Evolutionary conservation across 2,888 invertebrate species (phyloP).

Genomic region (Smittia aterrima): DNA sequence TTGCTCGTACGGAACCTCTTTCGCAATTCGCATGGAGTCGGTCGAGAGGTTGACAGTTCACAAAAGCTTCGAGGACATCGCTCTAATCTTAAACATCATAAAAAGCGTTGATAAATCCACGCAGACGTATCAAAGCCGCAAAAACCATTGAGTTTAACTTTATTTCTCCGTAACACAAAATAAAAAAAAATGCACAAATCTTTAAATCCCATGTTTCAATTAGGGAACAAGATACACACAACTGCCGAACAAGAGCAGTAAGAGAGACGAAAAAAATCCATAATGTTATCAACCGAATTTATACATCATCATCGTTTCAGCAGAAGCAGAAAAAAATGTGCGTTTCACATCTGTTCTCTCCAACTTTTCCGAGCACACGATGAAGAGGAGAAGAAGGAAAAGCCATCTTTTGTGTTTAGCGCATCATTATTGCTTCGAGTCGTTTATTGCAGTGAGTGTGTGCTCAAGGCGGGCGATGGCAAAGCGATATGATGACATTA

Average conservation of each 20-base stretch:
- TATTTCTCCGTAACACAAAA: neutral
- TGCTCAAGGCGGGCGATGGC: neutral
- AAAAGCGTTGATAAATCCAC: slow-evolving; percentile 1
- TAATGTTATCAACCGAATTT: slow-evolving; percentile 41
- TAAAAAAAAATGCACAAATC: slow-evolving; percentile 30
- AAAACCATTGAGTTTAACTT: neutral
- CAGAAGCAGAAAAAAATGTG: slow-evolving; percentile 28
- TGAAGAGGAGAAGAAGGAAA: neutral
- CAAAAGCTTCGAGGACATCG: no score
- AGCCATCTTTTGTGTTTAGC: slow-evolving; percentile 32
- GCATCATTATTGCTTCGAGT: slow-evolving; percentile 33
- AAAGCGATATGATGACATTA: slow-evolving; percentile 35
- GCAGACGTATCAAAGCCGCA: slow-evolving; percentile 23
- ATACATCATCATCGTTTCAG: slow-evolving; percentile 39
- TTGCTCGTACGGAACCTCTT: no score
- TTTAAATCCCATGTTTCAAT: slow-evolving; percentile 40
- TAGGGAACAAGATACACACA: slow-evolving; percentile 25
- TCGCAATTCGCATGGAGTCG: no score
- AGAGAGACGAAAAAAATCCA: slow-evolving; percentile 36
- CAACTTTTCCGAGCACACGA: neutral
- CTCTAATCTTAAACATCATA: no score
- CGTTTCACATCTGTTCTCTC: slow-evolving; percentile 36
- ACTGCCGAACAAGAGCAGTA: neutral
- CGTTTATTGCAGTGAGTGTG: slow-evolving; percentile 33
- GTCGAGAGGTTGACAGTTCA: no score